Conservation (phyloP, 2,888 invertebrate species). For the Platerodrilus igneus region DNA sequence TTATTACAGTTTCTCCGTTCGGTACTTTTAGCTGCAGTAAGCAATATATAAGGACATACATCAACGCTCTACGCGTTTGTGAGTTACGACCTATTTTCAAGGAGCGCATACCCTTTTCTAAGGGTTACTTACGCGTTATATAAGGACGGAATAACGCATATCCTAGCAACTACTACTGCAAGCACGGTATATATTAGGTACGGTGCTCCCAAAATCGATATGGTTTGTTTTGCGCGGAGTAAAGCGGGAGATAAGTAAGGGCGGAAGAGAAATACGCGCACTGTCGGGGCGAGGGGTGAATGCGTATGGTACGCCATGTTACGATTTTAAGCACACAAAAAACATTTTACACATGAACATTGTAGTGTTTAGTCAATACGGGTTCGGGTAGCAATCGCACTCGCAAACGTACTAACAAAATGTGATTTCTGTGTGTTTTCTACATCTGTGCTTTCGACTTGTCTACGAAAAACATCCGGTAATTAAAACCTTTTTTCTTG, state of each 20-base stretch:
- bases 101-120: constrained; percentile 17
- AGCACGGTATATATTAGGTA: constrained; percentile 43
- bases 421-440: constrained; percentile 25
- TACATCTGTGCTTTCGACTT: constrained; percentile 19
- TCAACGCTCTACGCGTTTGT: constrained; percentile 31
- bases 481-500: constrained; percentile 19
- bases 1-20: constrained; percentile 38
- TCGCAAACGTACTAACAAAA: constrained; percentile 21
- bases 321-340: constrained; percentile 43
- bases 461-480: constrained; percentile 17
- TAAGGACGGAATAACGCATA: constrained; percentile 33
- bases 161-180: constrained; percentile 43
- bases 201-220: constrained; percentile 49
- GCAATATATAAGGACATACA: constrained; percentile 41
- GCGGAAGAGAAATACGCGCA: constrained; percentile 41
- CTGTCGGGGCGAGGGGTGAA: constrained; percentile 36
- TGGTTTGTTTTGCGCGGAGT: constrained; percentile 47
- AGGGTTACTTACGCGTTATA: constrained; percentile 29
- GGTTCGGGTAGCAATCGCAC: constrained; percentile 23
- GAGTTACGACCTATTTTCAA: constrained; percentile 25
- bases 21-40: constrained; percentile 33
- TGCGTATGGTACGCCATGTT: constrained; percentile 48
- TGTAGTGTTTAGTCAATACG: constrained; percentile 43
- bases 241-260: constrained; percentile 35
- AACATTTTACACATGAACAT: constrained; percentile 45